Evolutionary conservation across 2,888 invertebrate species (phyloP).

Genomic region (Eurytoma californica): DNA sequence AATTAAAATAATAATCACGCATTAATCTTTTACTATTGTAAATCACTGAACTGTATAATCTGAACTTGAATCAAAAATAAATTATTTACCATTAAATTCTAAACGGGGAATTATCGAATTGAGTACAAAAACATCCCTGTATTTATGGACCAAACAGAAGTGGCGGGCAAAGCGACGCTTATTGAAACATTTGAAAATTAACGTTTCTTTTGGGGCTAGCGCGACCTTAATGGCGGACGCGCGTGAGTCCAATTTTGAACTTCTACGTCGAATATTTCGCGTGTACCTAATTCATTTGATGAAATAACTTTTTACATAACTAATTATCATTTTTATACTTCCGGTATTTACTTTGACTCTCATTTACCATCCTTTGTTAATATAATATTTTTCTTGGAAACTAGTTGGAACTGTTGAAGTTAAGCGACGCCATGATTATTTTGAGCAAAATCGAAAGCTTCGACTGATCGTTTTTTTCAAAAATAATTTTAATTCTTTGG

Average conservation of each 20-base stretch:
- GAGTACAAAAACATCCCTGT: conserved; percentile 24
- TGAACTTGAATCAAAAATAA: background rate
- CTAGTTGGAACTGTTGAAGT: background rate
- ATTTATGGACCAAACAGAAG: conserved; percentile 30
- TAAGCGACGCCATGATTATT: background rate
- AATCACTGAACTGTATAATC: background rate
- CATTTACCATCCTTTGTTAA: conserved; percentile 6
- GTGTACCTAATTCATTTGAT: background rate
- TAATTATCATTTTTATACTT: conserved; percentile 13
- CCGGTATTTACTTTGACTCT: background rate
- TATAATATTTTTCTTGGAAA: background rate
- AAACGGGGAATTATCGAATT: conserved; percentile 3
- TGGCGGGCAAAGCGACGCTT: conserved; percentile 56
- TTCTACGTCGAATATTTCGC: background rate
- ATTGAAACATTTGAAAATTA: conserved; percentile 53
- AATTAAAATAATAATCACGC: background rate
- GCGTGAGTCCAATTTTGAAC: conserved; percentile 45
- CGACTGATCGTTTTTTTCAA: conserved; percentile 24
- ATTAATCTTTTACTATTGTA: conserved; percentile 2
- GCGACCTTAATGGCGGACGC: conserved; percentile 49
- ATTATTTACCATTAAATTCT: conserved; percentile 10
- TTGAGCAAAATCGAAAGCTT: conserved; percentile 21
- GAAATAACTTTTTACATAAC: background rate
- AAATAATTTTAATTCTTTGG: background rate
- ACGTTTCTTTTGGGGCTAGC: conserved; percentile 44